Evolutionary conservation across 2,113 vertebrate species (phyloP).

Genomic region (Psettodes erumei): DNA sequence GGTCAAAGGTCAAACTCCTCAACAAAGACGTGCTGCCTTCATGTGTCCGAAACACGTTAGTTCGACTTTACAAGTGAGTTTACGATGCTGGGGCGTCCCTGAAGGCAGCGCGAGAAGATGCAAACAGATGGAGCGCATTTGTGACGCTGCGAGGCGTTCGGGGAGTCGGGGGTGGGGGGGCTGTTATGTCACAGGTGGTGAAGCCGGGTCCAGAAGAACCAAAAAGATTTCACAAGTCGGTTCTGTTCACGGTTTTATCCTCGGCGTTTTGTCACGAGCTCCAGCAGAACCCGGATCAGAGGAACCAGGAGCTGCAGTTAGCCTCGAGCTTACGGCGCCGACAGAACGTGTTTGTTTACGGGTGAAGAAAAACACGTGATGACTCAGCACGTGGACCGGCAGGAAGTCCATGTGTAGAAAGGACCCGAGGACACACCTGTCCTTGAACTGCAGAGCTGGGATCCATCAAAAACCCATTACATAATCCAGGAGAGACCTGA

Average conservation of each 20-base stretch:
- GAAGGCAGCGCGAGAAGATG: no score
- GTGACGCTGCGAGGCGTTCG: neutral
- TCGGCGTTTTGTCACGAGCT: no score
- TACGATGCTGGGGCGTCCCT: no score
- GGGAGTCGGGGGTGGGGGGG: neutral
- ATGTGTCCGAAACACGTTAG: no score
- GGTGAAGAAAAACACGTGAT: neutral
- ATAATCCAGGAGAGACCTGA: constrained; percentile 4
- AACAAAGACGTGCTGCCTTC: neutral
- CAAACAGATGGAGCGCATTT: neutral
- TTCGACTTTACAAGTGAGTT: no score
- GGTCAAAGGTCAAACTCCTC: constrained; percentile 14
- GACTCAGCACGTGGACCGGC: neutral
- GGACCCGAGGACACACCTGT: constrained; percentile 6
- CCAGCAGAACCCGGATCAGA: no score
- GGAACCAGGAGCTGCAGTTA: no score
- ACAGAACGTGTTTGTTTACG: no score
- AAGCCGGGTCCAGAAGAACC: no score
- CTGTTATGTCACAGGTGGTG: constrained; percentile 10
- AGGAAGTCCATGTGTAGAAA: constrained; percentile 20
- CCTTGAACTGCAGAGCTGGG: constrained; percentile 34
- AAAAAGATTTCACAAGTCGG: no score
- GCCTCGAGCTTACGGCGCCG: no score
- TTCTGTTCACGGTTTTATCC: no score
- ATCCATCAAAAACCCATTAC: constrained; percentile 37